Evolutionary conservation across 2,113 vertebrate genomes (phyloP), one percentile per base, ranked within the genome.

Genomic region (Peromyscus californicus): DNA sequence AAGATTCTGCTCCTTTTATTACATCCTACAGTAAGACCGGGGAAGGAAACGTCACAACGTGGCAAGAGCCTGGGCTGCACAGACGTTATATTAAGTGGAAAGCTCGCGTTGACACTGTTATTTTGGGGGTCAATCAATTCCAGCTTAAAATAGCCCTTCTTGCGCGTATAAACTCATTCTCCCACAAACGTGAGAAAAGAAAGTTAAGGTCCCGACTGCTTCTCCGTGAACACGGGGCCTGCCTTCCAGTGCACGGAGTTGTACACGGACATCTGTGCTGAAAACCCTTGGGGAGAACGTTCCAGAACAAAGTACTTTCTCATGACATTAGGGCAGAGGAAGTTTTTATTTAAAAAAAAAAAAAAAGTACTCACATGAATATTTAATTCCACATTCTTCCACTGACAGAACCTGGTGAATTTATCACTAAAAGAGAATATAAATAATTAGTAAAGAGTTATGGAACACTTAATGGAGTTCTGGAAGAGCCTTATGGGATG

Each of bases 321-420:
- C 95, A 95, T 0, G 78, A 31, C 79, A 48, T 10, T 24, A 83
- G 84, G 89, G 96, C 94, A 93, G 88, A 95, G 91, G 42, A 86
- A 87, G 78, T 84, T 91, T 90, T 91, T 89, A 95, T 89, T 95
- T 78, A 69, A 89, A 82, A 90, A 80, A 54, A 75, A 75, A 78
- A 75, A 79, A 69, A 95, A 36, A 85, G 97, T 98, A 99, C 99
- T 99, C 98, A 99, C 99, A 70, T 99, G 99, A 98, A 99, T 99
- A 98, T 99, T 99, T 98, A 99, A 99, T 97, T 99, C 99, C 91
- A 99, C 99, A 36, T 99, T 99, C 98, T 99, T 99, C 99, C 99
- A 99, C 98, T 99, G 99, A 98, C 99, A 99, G 94, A 99, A 99
- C 69, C 99, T 99, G 91, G 99, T 99, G 97, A 99, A 99, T 98